Conservation (phyloP, 2,797 vertebrate genomes). For the Gambelia wislizenii region DNA sequence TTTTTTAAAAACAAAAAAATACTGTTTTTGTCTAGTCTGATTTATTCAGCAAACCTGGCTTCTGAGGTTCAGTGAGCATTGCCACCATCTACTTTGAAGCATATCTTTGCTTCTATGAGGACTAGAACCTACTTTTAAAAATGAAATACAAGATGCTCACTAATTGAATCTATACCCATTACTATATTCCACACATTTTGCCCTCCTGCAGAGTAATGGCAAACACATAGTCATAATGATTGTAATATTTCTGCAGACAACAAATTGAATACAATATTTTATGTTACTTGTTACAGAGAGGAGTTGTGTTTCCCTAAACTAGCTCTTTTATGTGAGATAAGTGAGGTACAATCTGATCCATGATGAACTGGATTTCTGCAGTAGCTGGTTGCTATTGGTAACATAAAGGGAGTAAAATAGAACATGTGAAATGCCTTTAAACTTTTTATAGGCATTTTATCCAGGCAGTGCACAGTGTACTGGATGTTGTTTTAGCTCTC, state of each 20-base stretch:
- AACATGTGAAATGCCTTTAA: constrained; percentile 78
- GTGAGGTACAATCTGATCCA: constrained; percentile 76
- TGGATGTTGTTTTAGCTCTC: constrained; percentile 56
- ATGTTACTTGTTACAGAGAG: constrained; percentile 69
- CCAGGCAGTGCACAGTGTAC: constrained; percentile 82
- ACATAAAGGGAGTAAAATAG: constrained; percentile 78
- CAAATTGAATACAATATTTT: constrained; percentile 53
- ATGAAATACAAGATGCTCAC: background rate
- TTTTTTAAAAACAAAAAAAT: too few relatives aligned
- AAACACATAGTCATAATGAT: constrained; percentile 69
- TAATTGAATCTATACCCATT: background rate
- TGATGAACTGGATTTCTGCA: constrained; percentile 78
- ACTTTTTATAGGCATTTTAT: constrained; percentile 83
- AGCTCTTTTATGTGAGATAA: constrained; percentile 70
- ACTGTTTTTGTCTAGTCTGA: too few relatives aligned
- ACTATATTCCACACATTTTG: background rate
- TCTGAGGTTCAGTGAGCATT: background rate
- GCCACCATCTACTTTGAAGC: background rate
- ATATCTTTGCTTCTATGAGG: background rate
- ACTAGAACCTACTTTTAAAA: background rate
- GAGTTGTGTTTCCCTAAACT: constrained; percentile 71
- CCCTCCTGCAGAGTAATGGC: background rate
- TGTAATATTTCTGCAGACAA: constrained; percentile 63
- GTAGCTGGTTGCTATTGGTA: constrained; percentile 82
- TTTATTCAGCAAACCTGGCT: background rate